Percentiles rank a stretch among this genome's conserved stretches.
Evolutionary conservation across 2,797 vertebrate species (phyloP).

Genomic region (Euthynnus affinis): DNA sequence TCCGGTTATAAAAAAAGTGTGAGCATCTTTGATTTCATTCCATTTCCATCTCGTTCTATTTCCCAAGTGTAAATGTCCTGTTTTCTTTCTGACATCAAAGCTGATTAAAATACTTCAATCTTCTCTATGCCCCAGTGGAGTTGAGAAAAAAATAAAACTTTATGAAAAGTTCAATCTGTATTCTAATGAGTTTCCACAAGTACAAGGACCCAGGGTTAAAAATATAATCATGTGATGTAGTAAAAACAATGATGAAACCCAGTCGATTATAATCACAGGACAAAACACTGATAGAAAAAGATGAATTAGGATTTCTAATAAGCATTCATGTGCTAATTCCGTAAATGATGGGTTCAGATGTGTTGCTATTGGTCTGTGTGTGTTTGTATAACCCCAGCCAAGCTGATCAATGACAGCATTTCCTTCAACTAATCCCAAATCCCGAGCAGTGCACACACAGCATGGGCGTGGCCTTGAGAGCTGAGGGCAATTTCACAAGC

Average conservation of each 20-base stretch:
- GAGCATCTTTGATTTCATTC: conserved; percentile 44
- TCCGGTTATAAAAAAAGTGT: conserved; percentile 40
- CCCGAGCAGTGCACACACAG: conserved; percentile 25
- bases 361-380: conserved; percentile 18
- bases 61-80: conserved; percentile 43
- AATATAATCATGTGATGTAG: background rate
- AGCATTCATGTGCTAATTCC: too few relatives aligned
- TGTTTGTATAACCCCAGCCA: background rate
- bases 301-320: background rate
- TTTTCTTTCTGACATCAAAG: conserved; percentile 59
- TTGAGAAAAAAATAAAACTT: background rate
- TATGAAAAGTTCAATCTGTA: conserved; percentile 15
- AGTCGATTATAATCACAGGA: too few relatives aligned
- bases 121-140: conserved; percentile 15
- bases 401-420: conserved; percentile 33
- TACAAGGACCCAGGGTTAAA: background rate
- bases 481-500: conserved; percentile 24
- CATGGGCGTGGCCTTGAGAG: conserved; percentile 37
- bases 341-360: background rate
- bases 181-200: conserved; percentile 32
- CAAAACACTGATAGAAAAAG: background rate
- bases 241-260: background rate
- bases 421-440: conserved; percentile 48
- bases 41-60: conserved; percentile 45
- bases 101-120: conserved; percentile 59